Evolutionary conservation across 2,797 vertebrate species (phyloP).

Genomic region (Siniperca obscura): DNA sequence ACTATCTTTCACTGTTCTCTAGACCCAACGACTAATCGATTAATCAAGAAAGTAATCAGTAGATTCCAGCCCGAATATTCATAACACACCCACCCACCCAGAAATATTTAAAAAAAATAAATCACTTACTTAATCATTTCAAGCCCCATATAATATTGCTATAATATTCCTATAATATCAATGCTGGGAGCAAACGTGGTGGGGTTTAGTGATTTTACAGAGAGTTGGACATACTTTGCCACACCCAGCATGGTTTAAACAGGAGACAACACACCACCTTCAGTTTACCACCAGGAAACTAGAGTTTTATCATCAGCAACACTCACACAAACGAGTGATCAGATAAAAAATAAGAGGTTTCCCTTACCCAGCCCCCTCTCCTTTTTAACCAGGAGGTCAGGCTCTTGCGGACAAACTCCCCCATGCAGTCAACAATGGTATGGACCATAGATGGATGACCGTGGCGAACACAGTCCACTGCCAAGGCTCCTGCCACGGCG

Average conservation of each 20-base stretch:
- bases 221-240: not conserved
- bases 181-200: not conserved
- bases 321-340: not conserved
- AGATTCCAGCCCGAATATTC: not conserved
- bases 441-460: constrained; percentile 94
- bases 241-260: not conserved
- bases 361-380: constrained; percentile 96
- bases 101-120: not conserved
- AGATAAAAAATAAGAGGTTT: not conserved
- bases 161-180: not conserved
- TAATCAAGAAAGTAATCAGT: not conserved
- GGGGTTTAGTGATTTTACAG: not conserved
- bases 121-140: not conserved
- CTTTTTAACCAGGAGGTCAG: constrained; percentile 91
- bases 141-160: not conserved
- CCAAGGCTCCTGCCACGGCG: constrained; percentile 92
- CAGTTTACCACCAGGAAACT: not conserved
- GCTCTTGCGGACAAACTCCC: constrained; percentile 95
- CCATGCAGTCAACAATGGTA: constrained; percentile 96
- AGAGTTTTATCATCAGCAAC: not conserved
- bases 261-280: not conserved
- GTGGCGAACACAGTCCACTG: constrained; percentile 94
- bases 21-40: not conserved
- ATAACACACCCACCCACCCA: not conserved
- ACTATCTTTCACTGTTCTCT: not conserved